A percentile compares a stretch with the other conserved stretches of the same genome.
Evolutionary conservation across 2,797 vertebrate genomes (phyloP).

Genomic region (Hydrocynus forskahlii): DNA sequence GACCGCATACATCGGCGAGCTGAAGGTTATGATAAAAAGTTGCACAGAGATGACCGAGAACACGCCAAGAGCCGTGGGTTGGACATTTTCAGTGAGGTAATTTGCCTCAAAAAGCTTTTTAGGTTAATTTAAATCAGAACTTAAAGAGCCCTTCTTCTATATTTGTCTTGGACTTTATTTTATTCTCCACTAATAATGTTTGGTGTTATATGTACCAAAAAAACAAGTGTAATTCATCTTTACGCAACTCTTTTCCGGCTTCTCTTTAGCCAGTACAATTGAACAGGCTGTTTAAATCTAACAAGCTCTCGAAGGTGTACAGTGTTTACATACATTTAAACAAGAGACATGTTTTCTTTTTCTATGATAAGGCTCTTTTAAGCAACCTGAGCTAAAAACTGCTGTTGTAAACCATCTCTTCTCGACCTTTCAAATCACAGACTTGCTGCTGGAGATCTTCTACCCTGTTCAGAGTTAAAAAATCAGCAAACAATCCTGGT

Average conservation of each 20-base stretch:
- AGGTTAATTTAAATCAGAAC: not conserved
- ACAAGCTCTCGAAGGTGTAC: too few species aligned
- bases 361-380: not conserved
- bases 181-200: not conserved
- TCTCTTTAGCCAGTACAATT: not conserved
- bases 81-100: slow-evolving; percentile 83
- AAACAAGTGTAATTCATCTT: too few species aligned
- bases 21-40: slow-evolving; percentile 76
- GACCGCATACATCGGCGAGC: slow-evolving; percentile 78
- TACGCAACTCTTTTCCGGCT: not conserved
- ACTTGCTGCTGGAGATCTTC: too few species aligned
- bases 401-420: not conserved
- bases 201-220: not conserved
- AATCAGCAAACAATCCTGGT: too few species aligned
- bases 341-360: not conserved
- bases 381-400: not conserved
- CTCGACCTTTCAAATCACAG: not conserved
- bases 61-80: slow-evolving; percentile 79
- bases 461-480: too few species aligned
- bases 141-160: not conserved
- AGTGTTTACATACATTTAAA: too few species aligned
- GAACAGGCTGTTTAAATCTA: not conserved
- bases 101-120: not conserved
- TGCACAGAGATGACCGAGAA: slow-evolving; percentile 82
- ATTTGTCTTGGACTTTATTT: not conserved